Base-by-base conservation (phyloP, 1,140 invertebrate species). In the Potamilus streckersoni region DNA sequence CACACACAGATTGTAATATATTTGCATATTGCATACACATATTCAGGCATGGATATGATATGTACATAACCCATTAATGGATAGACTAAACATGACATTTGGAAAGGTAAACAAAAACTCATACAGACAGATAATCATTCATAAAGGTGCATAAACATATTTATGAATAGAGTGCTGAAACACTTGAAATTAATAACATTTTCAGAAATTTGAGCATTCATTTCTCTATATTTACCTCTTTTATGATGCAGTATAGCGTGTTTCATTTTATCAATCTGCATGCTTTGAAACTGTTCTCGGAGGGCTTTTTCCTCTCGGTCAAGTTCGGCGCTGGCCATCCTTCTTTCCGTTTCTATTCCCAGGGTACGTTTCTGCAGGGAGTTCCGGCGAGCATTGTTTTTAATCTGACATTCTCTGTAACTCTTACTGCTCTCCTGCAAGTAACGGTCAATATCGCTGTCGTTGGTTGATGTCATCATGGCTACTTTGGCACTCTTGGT, bases 331-430 rank as follows among this genome's bases (percentile, higher is more conserved):
- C 79, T 78, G 2, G 79, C 79, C 62, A 83, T 59, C 63, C 79
- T 79, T 23, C 81, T 69, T 57, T 84, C 78, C 2, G 68, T 75
- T 72, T 85, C 84, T 23, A 85, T 81, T 2, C 74, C 80, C 20
- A 79, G 56, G 12, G 83, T 85, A 63, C 79, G 79, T 73, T 79
- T 85, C 68, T 80, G 69, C n/a, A 85, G 71, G 16, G 84, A 85
- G 66, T 82, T 81, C 27, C 81, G 60, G 4, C 83, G 62, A 8
- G 83, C 83, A 2, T 75, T 81, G 64, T 85, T 85, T 61, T 84
- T 82, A 4, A 82, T 78, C 31, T 71, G 69, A 38, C 81, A 82
- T 27, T 82, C 77, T 68, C 80, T 78, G 68, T 71, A 85, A 64
- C 84, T 84, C 49, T 60, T 76, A 6, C 62, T 69, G 63, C 83